Conservation (phyloP, 2,888 invertebrate genomes). For the Tiliacea aurago region DNA sequence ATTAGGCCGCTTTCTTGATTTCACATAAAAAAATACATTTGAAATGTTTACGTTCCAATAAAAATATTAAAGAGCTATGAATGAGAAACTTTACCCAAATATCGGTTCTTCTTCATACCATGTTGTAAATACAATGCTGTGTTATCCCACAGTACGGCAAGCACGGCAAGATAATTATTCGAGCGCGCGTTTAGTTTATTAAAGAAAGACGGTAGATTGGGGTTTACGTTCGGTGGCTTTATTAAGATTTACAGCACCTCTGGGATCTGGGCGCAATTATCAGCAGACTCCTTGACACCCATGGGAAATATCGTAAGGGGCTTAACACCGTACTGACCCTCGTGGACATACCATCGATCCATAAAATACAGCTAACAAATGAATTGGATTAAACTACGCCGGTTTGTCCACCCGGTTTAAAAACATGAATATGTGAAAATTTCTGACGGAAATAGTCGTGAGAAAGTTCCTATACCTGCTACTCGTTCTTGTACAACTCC, state of each 20-base stretch:
- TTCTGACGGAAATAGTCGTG: constrained; percentile 56
- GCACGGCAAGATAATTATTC: no score
- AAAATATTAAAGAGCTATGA: constrained; percentile 15
- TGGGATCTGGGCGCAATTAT: constrained; percentile 82
- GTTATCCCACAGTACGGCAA: constrained; percentile 56
- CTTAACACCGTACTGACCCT: constrained; percentile 76
- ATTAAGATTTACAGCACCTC: constrained; percentile 86
- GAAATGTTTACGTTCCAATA: constrained; percentile 19
- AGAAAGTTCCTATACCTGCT: constrained; percentile 49
- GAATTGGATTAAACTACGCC: constrained; percentile 37
- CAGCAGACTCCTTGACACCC: constrained; percentile 75
- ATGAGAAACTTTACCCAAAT: constrained; percentile 40
- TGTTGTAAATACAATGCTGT: constrained; percentile 46
- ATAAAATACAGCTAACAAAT: constrained; percentile 68
- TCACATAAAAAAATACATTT: constrained; percentile 20
- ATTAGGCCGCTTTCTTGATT: constrained; percentile 46
- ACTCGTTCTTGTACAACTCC: constrained; percentile 42
- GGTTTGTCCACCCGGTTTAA: constrained; percentile 28
- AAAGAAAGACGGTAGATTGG: constrained; percentile 70
- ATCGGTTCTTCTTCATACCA: constrained; percentile 41
- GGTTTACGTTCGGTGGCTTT: constrained; percentile 74
- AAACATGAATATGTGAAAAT: constrained; percentile 29
- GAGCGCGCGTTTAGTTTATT: constrained; percentile 76
- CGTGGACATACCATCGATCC: constrained; percentile 54
- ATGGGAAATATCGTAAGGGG: constrained; percentile 81